Evolutionary conservation across 2,888 invertebrate species (phyloP), one percentile per base, ranked within the genome.

Genomic region (Loripinus fragilis): DNA sequence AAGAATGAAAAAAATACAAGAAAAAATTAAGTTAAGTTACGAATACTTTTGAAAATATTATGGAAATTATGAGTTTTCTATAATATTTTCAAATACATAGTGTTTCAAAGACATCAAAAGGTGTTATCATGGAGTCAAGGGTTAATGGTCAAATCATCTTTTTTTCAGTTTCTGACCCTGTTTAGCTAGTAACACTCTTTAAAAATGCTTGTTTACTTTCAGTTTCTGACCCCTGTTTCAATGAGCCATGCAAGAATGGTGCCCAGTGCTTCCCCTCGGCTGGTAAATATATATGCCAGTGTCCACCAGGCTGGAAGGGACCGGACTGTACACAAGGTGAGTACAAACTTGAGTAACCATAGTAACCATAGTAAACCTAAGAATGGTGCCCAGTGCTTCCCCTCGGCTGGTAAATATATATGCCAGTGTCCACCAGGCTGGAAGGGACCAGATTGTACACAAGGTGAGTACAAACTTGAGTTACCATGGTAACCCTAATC

Each of bases 191-290:
- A n/a, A n/a, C n/a, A n/a, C n/a, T n/a, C n/a, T n/a, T n/a, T n/a
- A n/a, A n/a, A n/a, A n/a, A n/a, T 38, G 38, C 20, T 45, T 45
- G n/a, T 20, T 3, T 23, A 12, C n/a, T 33, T 65, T 28, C 65
- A 65, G 65, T 65, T 33, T 17, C 17, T 41, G 65, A 65, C 23
- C 65, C 65, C 5, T 65, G 65, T 23, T 20, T 65, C n/a, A 25
- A 12, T 41, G 20, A 20, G 2, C 65, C 65, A 30, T 65, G 65
- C 65, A 30, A 65, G 65, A 74, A 80, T 71, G 97, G 97, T 71
- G 98, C 97, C 89, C 97, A 97, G 94, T 98, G 98, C 93, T 96
- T 97, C 66, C 97, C 98, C 93, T 96, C 96, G 93, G 96, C 97
- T 80, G 96, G 96, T 93, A 96, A 96, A 72, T 98, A 97, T 94